Evolutionary conservation across 2,888 invertebrate genomes (phyloP), one percentile per base, ranked within the genome.

Genomic region (Epinotia bilunana): DNA sequence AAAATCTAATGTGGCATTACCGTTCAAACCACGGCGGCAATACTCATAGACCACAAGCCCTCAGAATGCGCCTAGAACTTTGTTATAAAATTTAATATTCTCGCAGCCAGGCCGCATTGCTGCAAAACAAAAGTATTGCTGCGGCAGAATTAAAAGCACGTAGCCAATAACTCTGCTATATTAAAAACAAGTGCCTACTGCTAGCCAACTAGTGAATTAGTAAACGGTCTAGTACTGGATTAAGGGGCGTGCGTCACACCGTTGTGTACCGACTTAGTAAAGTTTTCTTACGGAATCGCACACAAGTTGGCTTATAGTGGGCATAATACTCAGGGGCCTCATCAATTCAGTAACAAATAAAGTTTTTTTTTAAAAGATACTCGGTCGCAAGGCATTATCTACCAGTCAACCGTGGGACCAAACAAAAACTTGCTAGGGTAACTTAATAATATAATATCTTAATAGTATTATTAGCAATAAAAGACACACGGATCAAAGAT

Each of bases 121-220:
- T 20, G 63, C 61, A 61, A 71, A 71, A 72, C 73, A 72, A 60
- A 74, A 64, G 33, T 60, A 74, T 39, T 60, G 28, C 74, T 43
- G 64, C 74, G 70, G 70, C 74, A 72, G 72, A 71, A 71, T 71
- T 72, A 73, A 74, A 74, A 78, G 78, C 80, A 80, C 77, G 77
- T 39, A 74, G 69, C 74, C 76, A 77, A 81, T 82, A 82, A 77
- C 63, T 81, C 73, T 65, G 72, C 73, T 53, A 73, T 78, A 81
- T 82, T 82, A 81, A 80, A 81, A 80, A 79, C 79, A 79, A 79
- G 72, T 77, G 77, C 76, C 74, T 69, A 65, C 67, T 73, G 75
- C 72, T 76, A 71, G 75, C 74, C 73, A 79, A 79, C 77, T 76
- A 73, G 75, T 81, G 81, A 81, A 83, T 80, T 79, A 81, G 79